A percentile compares a stretch with the other conserved stretches of the same genome.
Conservation (phyloP, 35 echinoderm and acorn worm species). For the Ophiothrix spiculata region DNA sequence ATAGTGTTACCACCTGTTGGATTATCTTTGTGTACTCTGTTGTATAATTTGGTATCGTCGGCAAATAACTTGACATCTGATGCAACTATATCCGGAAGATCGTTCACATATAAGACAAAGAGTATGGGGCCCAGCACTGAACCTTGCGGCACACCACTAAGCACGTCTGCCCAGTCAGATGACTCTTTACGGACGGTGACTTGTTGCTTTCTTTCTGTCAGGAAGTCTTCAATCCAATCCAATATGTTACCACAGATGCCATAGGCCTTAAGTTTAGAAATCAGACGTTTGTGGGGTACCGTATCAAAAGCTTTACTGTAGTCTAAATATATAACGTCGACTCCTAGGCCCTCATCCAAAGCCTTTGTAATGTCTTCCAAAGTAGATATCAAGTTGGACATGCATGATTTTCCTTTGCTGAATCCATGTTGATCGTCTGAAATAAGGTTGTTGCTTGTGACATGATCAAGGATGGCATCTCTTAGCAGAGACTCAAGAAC, state of each 20-base stretch:
- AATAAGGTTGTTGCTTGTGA: conserved; percentile 6
- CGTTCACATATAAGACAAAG: conserved; percentile 18
- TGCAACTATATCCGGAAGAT: background rate
- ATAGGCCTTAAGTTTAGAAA: conserved; percentile 7
- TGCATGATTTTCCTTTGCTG: conserved; percentile 35
- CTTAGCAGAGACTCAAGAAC: conserved; percentile 30
- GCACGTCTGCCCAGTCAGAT: background rate
- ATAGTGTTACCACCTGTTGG: background rate
- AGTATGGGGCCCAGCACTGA: conserved; percentile 19
- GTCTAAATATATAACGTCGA: conserved; percentile 29
- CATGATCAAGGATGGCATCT: conserved; percentile 5
- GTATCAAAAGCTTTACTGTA: conserved; percentile 12
- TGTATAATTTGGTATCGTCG: conserved; percentile 29
- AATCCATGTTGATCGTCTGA: conserved; percentile 37
- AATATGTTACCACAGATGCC: conserved; percentile 15
- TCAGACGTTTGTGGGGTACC: conserved; percentile 16
- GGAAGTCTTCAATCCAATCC: conserved; percentile 9
- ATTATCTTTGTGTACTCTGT: background rate
- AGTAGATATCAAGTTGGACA: conserved; percentile 8
- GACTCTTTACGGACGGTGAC: background rate
- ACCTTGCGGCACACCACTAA: conserved; percentile 27
- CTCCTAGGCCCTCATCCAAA: conserved; percentile 16
- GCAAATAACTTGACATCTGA: conserved; percentile 9
- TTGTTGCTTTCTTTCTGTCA: background rate
- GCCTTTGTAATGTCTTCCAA: conserved; percentile 18